phyloP scores from a whole-genome alignment of 2,113 vertebrate genomes.

The Myanophis thanlyinensis region DNA sequence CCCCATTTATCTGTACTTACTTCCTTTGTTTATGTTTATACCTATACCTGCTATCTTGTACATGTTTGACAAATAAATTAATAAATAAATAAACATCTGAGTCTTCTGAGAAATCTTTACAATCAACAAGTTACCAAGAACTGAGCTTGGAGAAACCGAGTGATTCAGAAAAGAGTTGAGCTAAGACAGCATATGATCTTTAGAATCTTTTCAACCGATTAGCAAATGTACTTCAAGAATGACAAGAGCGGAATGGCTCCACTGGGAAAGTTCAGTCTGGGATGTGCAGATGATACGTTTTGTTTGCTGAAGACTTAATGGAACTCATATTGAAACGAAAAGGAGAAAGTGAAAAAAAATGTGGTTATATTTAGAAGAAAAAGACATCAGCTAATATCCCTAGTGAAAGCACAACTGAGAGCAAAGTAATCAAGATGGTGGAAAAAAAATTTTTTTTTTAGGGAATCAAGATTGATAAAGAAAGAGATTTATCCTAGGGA shows the following conservation, averaged over 20 bases:
- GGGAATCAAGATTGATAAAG: neutral
- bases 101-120: neutral
- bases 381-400: neutral
- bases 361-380: neutral
- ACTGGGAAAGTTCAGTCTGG: neutral
- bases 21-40: too few species aligned
- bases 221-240: neutral
- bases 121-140: neutral
- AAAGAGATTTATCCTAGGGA: neutral
- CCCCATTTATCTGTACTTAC: too few species aligned
- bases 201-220: neutral
- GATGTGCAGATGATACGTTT: too few species aligned
- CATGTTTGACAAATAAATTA: too few species aligned
- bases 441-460: neutral
- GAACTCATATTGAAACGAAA: neutral
- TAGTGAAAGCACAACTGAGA: neutral
- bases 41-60: too few species aligned
- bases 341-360: neutral
- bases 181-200: neutral
- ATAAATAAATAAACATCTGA: too few species aligned
- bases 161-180: neutral
- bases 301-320: too few species aligned
- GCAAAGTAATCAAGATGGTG: neutral
- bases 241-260: neutral
- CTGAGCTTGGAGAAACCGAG: neutral